Evolutionary conservation across 2,888 invertebrate genomes (phyloP).

Genomic region (Branchinecta sandiegonensis): DNA sequence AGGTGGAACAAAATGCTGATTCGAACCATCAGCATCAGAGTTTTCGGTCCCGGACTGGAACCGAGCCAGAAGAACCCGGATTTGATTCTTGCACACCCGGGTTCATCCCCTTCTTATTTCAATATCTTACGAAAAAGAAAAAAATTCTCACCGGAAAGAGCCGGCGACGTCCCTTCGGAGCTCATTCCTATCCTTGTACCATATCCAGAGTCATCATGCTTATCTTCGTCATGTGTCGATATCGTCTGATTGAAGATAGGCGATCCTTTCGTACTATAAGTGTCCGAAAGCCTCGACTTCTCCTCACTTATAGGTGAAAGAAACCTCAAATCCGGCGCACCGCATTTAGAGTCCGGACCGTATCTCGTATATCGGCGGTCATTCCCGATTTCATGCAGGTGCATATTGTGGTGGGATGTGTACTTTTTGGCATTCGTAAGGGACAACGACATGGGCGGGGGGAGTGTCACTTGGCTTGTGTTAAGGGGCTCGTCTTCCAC

Average conservation of each 20-base stretch:
- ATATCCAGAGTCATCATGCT: slow-evolving; percentile 68
- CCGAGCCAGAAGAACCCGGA: no score
- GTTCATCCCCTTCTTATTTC: no score
- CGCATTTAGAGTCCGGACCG: slow-evolving; percentile 5
- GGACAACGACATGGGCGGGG: slow-evolving; percentile 1
- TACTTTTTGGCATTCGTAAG: slow-evolving; percentile 15
- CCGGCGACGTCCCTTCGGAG: slow-evolving; percentile 61
- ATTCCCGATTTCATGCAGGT: neutral
- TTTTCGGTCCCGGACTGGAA: no score
- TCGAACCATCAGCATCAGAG: no score
- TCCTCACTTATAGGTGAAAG: slow-evolving; percentile 13
- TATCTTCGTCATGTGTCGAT: slow-evolving; percentile 28
- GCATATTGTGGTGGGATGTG: neutral
- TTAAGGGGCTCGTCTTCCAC: neutral
- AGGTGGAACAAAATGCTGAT: no score
- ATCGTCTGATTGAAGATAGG: slow-evolving; percentile 10
- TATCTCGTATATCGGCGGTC: neutral
- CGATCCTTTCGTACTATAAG: neutral
- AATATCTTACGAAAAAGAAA: neutral
- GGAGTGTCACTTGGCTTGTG: neutral
- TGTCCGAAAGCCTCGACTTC: slow-evolving; percentile 5
- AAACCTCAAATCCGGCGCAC: slow-evolving; percentile 2
- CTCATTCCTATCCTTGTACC: slow-evolving; percentile 66
- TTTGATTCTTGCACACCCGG: no score
- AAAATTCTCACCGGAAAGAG: slow-evolving; percentile 43